phyloP scores from a whole-genome alignment of 2,888 invertebrate genomes.

The Torymus tubicola region DNA sequence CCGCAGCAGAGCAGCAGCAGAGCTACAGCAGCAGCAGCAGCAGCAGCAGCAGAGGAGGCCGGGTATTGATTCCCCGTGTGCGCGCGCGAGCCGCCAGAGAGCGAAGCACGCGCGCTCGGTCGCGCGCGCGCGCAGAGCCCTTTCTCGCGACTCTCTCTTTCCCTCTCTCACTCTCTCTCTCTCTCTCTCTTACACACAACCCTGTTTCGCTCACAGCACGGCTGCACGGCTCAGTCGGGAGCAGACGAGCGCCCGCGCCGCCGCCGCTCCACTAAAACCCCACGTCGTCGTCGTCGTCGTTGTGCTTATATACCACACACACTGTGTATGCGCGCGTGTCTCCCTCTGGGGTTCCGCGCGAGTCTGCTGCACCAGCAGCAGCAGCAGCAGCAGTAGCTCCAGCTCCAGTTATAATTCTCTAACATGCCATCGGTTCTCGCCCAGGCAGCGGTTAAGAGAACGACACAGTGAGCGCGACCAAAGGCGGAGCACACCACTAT shows the following conservation, averaged over 20 bases:
- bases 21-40: conserved; percentile 66
- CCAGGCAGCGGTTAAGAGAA: not conserved
- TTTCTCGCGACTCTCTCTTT: not conserved
- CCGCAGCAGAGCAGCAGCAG: conserved; percentile 74
- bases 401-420: not conserved
- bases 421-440: conserved; percentile 7
- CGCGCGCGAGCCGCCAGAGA: conserved; percentile 61
- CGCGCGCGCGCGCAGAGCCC: conserved; percentile 12
- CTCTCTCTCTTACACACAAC: not conserved
- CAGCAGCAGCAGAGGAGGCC: conserved; percentile 35
- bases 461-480: not conserved
- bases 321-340: not conserved
- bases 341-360: not conserved
- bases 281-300: too few species aligned
- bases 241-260: conserved; percentile 16
- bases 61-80: conserved; percentile 74
- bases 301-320: too few species aligned
- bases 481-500: too few species aligned
- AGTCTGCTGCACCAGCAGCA: not conserved
- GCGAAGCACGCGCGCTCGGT: not conserved
- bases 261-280: not conserved
- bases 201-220: conserved; percentile 65
- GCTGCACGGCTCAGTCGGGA: conserved; percentile 68
- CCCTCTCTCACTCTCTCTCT: not conserved
- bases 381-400: not conserved